phyloP scores from a whole-genome alignment of 2,113 vertebrate genomes.

The Aegotheles bennettii region DNA sequence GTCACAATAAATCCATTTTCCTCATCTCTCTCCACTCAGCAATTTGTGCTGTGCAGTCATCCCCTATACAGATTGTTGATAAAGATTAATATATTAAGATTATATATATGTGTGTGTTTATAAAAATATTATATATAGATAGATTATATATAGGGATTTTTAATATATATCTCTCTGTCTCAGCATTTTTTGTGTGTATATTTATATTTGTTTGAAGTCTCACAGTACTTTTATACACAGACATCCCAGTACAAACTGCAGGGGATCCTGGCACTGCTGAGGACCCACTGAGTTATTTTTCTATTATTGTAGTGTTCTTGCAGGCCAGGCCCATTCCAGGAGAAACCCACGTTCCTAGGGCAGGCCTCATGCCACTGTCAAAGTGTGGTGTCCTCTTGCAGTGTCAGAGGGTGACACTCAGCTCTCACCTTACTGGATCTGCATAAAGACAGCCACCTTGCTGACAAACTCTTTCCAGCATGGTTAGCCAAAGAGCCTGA shows the following conservation, averaged over 20 bases:
- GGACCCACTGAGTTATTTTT: background rate
- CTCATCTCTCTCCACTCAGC: background rate
- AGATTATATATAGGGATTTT: background rate
- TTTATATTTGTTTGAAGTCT: background rate
- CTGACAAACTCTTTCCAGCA: background rate
- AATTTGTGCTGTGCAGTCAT: background rate
- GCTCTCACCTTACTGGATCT: background rate
- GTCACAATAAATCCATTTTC: background rate
- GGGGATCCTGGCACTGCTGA: background rate
- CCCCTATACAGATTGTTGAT: background rate
- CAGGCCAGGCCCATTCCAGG: background rate
- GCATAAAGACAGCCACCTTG: background rate
- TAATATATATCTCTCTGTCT: accelerated
- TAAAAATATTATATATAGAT: background rate
- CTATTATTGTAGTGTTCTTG: background rate
- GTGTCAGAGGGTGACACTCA: background rate
- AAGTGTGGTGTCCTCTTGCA: background rate
- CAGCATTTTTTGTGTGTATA: background rate
- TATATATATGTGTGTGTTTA: background rate
- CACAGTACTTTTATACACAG: background rate
- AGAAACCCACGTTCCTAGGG: background rate
- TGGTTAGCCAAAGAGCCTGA: background rate
- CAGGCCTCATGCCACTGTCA: background rate
- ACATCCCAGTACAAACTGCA: background rate
- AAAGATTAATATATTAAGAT: background rate